phyloP scores from a whole-genome alignment of 2,888 invertebrate genomes.

The Synanthedon myopaeformis region DNA sequence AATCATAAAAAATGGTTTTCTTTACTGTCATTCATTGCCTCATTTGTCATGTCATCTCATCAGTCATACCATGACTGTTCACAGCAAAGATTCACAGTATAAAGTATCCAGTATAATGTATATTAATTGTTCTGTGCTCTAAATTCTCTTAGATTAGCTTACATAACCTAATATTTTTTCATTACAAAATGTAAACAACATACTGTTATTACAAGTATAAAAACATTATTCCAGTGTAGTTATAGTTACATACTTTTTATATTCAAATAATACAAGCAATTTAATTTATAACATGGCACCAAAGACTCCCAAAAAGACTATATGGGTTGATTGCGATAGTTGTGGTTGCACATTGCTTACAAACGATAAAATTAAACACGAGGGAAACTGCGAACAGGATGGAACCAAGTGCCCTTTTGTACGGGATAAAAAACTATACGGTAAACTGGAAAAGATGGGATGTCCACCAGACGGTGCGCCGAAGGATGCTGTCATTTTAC shows the following conservation, averaged over 20 bases:
- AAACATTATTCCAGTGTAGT: background rate
- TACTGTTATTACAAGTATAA: too few species aligned
- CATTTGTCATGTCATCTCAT: too few species aligned
- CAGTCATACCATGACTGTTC: too few species aligned
- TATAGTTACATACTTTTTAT: background rate
- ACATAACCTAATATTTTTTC: too few species aligned
- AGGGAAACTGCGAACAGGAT: conserved; percentile 60
- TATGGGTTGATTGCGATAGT: conserved; percentile 74
- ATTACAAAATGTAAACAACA: too few species aligned
- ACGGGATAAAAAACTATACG: conserved; percentile 32
- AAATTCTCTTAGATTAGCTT: too few species aligned
- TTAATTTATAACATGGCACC: conserved; percentile 26
- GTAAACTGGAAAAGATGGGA: conserved; percentile 49
- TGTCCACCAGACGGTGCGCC: conserved; percentile 44
- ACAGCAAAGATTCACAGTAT: too few species aligned
- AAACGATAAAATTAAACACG: conserved; percentile 72
- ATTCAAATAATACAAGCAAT: background rate
- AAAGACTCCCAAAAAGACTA: conserved; percentile 64
- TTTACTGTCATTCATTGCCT: too few species aligned
- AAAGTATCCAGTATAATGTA: too few species aligned
- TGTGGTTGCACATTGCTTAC: conserved; percentile 69
- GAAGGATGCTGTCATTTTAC: conserved; percentile 46
- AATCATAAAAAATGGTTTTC: too few species aligned
- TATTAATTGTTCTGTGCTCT: too few species aligned
- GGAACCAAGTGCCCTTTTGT: conserved; percentile 57